A percentile compares a stretch with the other conserved stretches of the same genome.
Evolutionary conservation across 1,140 invertebrate species (phyloP).

Genomic region (Piezodorus guildinii): DNA sequence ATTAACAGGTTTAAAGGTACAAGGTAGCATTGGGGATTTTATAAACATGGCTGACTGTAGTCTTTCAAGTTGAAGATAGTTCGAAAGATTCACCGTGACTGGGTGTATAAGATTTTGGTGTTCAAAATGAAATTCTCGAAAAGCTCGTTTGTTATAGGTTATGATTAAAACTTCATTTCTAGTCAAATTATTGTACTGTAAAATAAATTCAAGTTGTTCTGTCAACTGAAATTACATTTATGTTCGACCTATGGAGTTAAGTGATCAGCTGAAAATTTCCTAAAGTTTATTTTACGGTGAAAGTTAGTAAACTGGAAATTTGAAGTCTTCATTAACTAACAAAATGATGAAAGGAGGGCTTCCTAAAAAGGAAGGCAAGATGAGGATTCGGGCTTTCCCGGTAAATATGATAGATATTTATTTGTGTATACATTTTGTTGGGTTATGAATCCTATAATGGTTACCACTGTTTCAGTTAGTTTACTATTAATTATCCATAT

Average conservation of each 20-base stretch:
- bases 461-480: too few relatives aligned
- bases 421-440: too few relatives aligned
- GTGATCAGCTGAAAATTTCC: neutral
- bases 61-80: conserved; percentile 3
- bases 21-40: neutral
- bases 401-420: conserved; percentile 47
- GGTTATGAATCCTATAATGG: too few relatives aligned
- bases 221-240: neutral
- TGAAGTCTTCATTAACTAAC: neutral
- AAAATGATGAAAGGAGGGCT: conserved; percentile 53
- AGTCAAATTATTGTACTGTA: neutral
- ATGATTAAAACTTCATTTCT: conserved; percentile 1
- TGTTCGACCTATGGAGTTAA: conserved; percentile 6
- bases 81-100: neutral
- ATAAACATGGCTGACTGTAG: conserved; percentile 12
- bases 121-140: neutral
- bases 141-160: neutral
- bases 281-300: neutral
- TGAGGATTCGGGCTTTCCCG: conserved; percentile 93
- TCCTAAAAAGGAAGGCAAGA: conserved; percentile 85
- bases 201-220: neutral
- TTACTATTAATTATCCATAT: too few relatives aligned
- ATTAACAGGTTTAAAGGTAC: too few relatives aligned
- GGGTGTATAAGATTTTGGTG: neutral
- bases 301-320: neutral